A percentile compares a stretch with the other conserved stretches of the same genome.
Evolutionary conservation across 2,113 vertebrate genomes (phyloP).

Genomic region (Mormyrus iriodes): DNA sequence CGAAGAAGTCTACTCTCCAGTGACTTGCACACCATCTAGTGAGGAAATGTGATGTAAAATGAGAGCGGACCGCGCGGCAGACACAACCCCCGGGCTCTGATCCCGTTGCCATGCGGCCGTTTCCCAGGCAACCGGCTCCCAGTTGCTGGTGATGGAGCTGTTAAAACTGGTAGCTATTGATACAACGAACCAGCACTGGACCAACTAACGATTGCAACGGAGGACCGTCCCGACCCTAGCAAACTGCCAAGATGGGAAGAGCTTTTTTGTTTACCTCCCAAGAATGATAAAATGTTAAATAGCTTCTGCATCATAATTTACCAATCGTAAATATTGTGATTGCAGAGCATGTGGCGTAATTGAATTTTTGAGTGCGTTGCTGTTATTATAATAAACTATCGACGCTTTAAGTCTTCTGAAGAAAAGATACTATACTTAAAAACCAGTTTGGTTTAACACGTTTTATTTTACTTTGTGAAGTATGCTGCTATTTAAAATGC

Average conservation of each 20-base stretch:
- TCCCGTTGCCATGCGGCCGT: constrained; percentile 98
- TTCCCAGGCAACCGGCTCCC: constrained; percentile 91
- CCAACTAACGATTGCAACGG: constrained; percentile 56
- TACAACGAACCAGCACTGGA: constrained; percentile 42
- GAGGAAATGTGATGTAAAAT: constrained; percentile 76
- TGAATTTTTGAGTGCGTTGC: not conserved
- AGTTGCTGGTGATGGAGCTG: constrained; percentile 68
- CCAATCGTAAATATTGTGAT: not conserved
- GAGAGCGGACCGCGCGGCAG: constrained; percentile 74
- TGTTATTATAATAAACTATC: not conserved
- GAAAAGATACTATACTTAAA: not conserved
- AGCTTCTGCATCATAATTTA: not conserved
- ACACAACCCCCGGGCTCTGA: constrained; percentile 78
- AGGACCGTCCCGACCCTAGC: constrained; percentile 21
- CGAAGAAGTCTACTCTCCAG: constrained; percentile 68
- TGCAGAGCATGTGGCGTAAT: not conserved
- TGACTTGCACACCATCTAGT: constrained; percentile 86
- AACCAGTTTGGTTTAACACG: not conserved
- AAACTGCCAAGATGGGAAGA: not conserved
- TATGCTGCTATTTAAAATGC: not conserved
- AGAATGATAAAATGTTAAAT: not conserved
- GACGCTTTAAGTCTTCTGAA: not conserved
- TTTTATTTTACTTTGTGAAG: not conserved
- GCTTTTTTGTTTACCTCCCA: not conserved
- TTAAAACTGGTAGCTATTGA: constrained; percentile 58